Percentiles rank a stretch among this genome's conserved stretches.
Evolutionary conservation across 2,888 invertebrate species (phyloP).

Genomic region (Machimus atricapillus): DNA sequence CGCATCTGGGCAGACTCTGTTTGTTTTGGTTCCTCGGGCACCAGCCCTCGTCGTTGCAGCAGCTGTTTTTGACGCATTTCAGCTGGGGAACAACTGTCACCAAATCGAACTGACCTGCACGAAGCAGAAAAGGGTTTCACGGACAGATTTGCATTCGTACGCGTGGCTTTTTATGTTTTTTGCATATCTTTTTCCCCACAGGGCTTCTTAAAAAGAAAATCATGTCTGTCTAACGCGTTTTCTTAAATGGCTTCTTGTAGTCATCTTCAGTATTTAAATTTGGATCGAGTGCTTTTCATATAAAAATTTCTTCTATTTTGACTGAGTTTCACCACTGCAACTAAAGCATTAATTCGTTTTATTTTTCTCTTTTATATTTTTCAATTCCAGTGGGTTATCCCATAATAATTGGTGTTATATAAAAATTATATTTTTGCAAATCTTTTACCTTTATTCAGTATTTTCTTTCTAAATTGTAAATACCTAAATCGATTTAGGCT

Average conservation of each 20-base stretch:
- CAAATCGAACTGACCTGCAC: conserved; percentile 41
- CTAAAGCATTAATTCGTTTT: neutral
- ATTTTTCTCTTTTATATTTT: neutral
- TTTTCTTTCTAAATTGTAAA: neutral
- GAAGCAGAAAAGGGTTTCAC: conserved; percentile 16
- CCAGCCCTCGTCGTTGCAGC: neutral
- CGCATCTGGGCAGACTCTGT: neutral
- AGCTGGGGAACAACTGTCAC: conserved; percentile 39
- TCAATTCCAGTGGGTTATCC: neutral
- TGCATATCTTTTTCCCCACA: neutral
- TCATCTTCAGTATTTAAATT: neutral
- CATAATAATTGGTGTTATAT: neutral
- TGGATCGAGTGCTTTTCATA: neutral
- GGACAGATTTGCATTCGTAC: neutral
- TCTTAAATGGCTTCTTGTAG: neutral
- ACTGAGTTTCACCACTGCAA: neutral
- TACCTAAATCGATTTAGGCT: neutral
- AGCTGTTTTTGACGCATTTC: conserved; percentile 40
- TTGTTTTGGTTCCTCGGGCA: conserved; percentile 23
- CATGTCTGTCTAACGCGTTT: neutral
- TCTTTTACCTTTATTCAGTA: neutral
- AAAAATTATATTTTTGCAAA: neutral
- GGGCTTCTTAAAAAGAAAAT: neutral
- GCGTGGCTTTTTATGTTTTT: neutral
- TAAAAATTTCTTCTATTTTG: neutral